Conservation (phyloP, 1,140 invertebrate genomes). For the Pseudachorutes palmiensis region DNA sequence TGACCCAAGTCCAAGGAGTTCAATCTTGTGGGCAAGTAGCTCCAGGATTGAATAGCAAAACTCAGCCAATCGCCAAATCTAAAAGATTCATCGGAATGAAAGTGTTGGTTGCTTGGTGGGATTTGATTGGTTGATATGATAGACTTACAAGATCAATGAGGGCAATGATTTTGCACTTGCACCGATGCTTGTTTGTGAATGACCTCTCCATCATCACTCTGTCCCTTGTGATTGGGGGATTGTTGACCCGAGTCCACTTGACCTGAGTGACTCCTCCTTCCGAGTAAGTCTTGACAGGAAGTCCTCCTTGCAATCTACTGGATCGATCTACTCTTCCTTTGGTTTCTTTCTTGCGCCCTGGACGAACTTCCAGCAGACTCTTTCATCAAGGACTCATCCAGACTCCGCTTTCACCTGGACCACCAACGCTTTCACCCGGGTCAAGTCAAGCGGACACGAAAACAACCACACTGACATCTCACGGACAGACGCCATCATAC, state of each 20-base stretch:
- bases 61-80: slow-evolving; percentile 2
- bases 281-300: too few relatives aligned
- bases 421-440: too few relatives aligned
- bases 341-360: background rate
- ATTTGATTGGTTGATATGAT: too few relatives aligned
- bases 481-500: too few relatives aligned
- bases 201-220: slow-evolving; percentile 3
- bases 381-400: background rate
- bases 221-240: background rate
- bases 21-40: slow-evolving; percentile 1
- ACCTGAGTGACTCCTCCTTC: background rate
- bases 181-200: slow-evolving; percentile 6
- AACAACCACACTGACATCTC: too few relatives aligned
- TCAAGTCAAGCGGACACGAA: too few relatives aligned
- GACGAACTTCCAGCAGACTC: background rate
- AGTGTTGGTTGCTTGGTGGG: too few relatives aligned
- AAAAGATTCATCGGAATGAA: too few relatives aligned
- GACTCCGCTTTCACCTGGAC: too few relatives aligned
- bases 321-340: background rate
- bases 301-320: background rate
- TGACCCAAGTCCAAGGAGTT: background rate
- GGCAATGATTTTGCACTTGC: slow-evolving; percentile 9
- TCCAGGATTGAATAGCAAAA: background rate
- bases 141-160: slow-evolving; percentile 9
- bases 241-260: background rate